These are phyloP conservation scores for Peromyscus aztecus DNA, from an alignment of 2,797 vertebrate species.

Conservation along the genomic window DNA sequence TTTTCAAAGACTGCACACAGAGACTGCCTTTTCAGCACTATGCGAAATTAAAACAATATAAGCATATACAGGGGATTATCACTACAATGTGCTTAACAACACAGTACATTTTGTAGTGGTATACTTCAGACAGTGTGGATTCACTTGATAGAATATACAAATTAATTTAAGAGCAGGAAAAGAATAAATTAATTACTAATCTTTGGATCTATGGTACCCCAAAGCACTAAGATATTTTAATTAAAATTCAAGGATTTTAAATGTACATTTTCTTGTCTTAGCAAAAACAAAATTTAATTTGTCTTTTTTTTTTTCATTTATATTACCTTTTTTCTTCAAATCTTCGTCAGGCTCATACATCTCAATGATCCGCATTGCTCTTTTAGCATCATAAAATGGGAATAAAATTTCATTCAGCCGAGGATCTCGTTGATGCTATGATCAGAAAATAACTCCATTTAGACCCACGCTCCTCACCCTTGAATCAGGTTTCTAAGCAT, in stretches of 20 bases:
- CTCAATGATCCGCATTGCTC: conserved; percentile 98
- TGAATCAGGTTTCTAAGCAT: conserved; percentile 75
- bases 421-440: conserved; percentile 97
- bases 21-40: not conserved
- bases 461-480: conserved; percentile 78
- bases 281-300: not conserved
- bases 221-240: conserved; percentile 34
- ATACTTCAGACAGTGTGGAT: not conserved
- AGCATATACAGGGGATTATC: not conserved
- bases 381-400: conserved; percentile 98
- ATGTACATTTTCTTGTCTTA: conserved; percentile 30
- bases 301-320: not conserved
- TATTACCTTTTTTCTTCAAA: conserved; percentile 95
- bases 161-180: not conserved
- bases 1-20: not conserved
- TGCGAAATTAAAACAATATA: not conserved
- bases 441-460: conserved; percentile 87
- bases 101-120: not conserved
- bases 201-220: not conserved
- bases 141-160: not conserved
- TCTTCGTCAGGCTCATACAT: conserved; percentile 96
- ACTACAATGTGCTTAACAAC: not conserved
- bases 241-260: conserved; percentile 34
- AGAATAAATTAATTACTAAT: conserved; percentile 24
- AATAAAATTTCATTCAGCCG: conserved; percentile 99